Conservation (phyloP, 2,113 vertebrate species). For the Silurus glanis region DNA sequence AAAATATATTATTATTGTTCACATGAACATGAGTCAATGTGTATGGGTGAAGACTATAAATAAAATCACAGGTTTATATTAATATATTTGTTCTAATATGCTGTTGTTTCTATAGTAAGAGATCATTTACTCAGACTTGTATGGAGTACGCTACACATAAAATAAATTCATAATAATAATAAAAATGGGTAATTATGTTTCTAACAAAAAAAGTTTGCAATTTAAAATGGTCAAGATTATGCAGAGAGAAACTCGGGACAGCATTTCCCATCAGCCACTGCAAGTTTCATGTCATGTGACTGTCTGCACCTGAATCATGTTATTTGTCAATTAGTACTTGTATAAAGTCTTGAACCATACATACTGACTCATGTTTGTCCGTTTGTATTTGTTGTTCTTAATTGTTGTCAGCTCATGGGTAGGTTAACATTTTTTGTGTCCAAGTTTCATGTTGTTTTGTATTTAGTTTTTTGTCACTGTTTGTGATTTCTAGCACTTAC, state of each 20-base stretch:
- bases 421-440: too few relatives aligned
- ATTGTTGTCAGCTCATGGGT: too few relatives aligned
- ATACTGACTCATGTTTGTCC: too few relatives aligned
- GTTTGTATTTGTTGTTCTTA: too few relatives aligned
- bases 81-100: neutral
- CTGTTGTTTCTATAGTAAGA: neutral
- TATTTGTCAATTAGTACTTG: too few relatives aligned
- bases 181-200: neutral
- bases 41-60: neutral
- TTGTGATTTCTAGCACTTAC: too few relatives aligned
- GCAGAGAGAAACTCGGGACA: neutral
- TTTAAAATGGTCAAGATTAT: neutral
- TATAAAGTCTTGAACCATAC: too few relatives aligned
- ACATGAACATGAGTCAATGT: too few relatives aligned
- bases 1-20: neutral
- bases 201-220: neutral
- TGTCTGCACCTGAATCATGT: too few relatives aligned
- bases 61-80: neutral
- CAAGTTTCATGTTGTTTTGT: too few relatives aligned
- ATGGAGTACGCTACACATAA: neutral
- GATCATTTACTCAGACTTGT: neutral
- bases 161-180: neutral
- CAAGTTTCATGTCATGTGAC: too few relatives aligned
- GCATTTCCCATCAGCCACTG: neutral
- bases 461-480: too few relatives aligned